These are phyloP conservation scores for Patella vulgata DNA, from an alignment of 1,140 invertebrate genomes.

Conservation along the genomic window DNA sequence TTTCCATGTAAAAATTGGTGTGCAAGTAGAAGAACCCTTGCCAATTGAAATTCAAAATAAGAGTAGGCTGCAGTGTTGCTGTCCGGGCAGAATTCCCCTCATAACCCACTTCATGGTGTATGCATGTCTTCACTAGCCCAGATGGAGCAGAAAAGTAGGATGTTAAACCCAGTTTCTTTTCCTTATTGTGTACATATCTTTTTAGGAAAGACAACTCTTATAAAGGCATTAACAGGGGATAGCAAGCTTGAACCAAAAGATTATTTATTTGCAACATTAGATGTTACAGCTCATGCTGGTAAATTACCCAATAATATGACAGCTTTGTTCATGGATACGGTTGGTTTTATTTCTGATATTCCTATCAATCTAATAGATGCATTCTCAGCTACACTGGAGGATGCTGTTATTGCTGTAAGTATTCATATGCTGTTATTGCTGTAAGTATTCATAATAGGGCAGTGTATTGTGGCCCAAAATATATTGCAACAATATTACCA, in stretches of 20 bases:
- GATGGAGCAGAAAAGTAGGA: no score
- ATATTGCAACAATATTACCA: no score
- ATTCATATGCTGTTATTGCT: not conserved
- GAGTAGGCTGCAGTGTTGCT: no score
- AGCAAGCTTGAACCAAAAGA: conserved; percentile 76
- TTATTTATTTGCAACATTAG: conserved; percentile 89
- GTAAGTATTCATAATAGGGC: no score
- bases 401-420: conserved; percentile 73
- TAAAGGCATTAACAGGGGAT: conserved; percentile 81
- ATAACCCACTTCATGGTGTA: no score
- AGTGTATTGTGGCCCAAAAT: no score
- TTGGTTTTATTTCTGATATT: conserved; percentile 91
- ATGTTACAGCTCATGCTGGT: conserved; percentile 83
- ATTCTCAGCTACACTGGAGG: conserved; percentile 85
- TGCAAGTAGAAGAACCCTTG: no score
- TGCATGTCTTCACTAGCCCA: no score
- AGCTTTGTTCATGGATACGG: conserved; percentile 83
- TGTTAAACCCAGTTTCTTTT: no score
- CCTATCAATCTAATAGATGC: conserved; percentile 84
- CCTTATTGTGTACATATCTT: conserved; percentile 2
- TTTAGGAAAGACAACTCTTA: conserved; percentile 82
- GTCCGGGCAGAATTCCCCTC: no score
- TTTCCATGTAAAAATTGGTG: no score
- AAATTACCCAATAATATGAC: conserved; percentile 73
- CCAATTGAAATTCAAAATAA: no score